phyloP scores from a whole-genome alignment of 2,888 invertebrate species.

The Synergus umbraculus region DNA sequence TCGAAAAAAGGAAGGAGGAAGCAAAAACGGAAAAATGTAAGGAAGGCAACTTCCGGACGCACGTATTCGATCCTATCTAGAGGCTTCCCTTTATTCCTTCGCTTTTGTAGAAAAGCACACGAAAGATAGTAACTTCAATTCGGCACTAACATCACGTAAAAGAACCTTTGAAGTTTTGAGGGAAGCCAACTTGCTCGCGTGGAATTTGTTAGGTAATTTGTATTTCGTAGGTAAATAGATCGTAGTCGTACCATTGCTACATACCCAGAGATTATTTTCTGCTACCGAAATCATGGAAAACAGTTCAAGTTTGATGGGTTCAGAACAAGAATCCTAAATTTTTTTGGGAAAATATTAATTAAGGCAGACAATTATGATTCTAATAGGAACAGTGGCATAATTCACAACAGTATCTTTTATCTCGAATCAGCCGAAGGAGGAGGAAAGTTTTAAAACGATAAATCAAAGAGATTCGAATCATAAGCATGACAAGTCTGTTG shows the following conservation, averaged over 20 bases:
- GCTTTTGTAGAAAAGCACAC: constrained; percentile 14
- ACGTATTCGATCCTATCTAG: constrained; percentile 3
- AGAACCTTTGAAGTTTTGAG: constrained; percentile 2
- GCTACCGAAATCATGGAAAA: not conserved
- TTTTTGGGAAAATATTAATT: too few species aligned
- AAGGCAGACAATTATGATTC: too few species aligned
- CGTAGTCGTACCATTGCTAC: not conserved
- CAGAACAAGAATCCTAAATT: too few species aligned
- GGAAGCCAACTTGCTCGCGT: constrained; percentile 1
- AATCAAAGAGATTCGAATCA: not conserved
- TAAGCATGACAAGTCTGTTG: not conserved
- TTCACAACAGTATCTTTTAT: not conserved
- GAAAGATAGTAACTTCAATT: constrained; percentile 19
- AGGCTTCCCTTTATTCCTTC: constrained; percentile 1
- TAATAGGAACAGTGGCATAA: too few species aligned
- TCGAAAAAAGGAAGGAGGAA: constrained; percentile 40
- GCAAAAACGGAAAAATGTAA: constrained; percentile 45
- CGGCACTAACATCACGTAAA: constrained; percentile 13
- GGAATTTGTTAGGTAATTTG: not conserved
- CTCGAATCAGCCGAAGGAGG: not conserved
- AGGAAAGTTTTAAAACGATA: not conserved
- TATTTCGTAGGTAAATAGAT: not conserved
- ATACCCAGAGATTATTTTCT: not conserved
- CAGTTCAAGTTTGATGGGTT: not conserved
- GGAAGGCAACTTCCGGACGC: constrained; percentile 17